Evolutionary conservation across 2,888 invertebrate species (phyloP).

Genomic region (Cactoblastis cactorum): DNA sequence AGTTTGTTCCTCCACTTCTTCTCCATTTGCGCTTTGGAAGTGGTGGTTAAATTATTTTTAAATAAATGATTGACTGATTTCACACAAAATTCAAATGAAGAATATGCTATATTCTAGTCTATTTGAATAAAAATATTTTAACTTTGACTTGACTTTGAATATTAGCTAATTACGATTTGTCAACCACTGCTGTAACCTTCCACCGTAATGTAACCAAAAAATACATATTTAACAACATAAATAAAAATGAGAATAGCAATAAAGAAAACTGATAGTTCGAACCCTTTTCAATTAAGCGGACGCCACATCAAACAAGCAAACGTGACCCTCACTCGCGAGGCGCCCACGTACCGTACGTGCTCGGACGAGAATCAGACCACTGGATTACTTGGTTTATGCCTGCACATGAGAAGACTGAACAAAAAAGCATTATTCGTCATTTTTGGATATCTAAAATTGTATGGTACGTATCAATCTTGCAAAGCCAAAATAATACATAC

Average conservation of each 20-base stretch:
- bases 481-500: no score
- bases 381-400: conserved; percentile 48
- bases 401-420: conserved; percentile 30
- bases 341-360: conserved; percentile 34
- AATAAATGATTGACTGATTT: no score
- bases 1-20: no score
- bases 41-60: no score
- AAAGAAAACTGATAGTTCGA: background rate
- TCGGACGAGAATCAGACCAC: conserved; percentile 32
- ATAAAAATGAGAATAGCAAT: background rate
- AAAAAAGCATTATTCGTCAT: background rate
- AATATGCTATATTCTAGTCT: no score
- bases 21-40: no score
- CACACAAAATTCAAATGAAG: no score
- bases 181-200: no score
- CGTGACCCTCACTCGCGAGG: conserved; percentile 20
- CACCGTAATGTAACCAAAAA: background rate
- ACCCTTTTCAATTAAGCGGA: conserved; percentile 14
- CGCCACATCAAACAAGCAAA: conserved; percentile 25
- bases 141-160: no score
- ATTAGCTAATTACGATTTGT: no score
- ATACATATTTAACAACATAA: background rate
- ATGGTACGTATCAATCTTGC: no score
- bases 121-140: no score
- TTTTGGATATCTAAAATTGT: background rate